These are phyloP conservation scores for Eudyptes chrysolophus DNA, from an alignment of 2,113 vertebrate genomes.

Conservation along the genomic window DNA sequence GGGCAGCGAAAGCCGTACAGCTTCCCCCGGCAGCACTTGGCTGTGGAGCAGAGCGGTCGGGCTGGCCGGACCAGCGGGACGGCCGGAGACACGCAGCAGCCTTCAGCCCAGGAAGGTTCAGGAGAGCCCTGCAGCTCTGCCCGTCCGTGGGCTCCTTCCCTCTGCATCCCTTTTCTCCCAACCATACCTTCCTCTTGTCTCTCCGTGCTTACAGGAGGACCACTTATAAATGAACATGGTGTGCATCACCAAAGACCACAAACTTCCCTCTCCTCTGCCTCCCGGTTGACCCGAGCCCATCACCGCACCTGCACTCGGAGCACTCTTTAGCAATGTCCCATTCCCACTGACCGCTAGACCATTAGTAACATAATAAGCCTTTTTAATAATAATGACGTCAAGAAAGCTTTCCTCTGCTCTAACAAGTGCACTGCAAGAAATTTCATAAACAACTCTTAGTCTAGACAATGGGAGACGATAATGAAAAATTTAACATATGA, in stretches of 20 bases:
- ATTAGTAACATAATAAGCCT: constrained; percentile 34
- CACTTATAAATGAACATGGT: not conserved
- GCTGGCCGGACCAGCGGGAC: not conserved
- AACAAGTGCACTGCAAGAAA: not conserved
- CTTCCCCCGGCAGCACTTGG: not conserved
- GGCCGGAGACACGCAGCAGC: no score
- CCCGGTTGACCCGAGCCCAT: not conserved
- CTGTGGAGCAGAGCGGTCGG: rapidly evolving
- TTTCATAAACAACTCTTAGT: not conserved
- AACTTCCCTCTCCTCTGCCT: not conserved
- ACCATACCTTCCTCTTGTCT: no score
- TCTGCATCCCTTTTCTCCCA: not conserved
- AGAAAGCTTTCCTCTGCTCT: not conserved
- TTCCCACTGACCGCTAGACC: constrained; percentile 26
- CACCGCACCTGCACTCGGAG: rapidly evolving
- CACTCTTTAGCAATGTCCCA: rapidly evolving
- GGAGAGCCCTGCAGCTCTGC: not conserved
- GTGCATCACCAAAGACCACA: not conserved
- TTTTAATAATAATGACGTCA: not conserved
- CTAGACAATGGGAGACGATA: not conserved
- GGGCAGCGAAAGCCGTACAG: rapidly evolving
- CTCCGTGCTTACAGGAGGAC: not conserved
- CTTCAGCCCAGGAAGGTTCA: not conserved
- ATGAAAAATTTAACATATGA: not conserved
- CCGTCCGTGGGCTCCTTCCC: not conserved